phyloP scores from a whole-genome alignment of 2,797 vertebrate genomes.

The Enteromius thamalakanensis region DNA sequence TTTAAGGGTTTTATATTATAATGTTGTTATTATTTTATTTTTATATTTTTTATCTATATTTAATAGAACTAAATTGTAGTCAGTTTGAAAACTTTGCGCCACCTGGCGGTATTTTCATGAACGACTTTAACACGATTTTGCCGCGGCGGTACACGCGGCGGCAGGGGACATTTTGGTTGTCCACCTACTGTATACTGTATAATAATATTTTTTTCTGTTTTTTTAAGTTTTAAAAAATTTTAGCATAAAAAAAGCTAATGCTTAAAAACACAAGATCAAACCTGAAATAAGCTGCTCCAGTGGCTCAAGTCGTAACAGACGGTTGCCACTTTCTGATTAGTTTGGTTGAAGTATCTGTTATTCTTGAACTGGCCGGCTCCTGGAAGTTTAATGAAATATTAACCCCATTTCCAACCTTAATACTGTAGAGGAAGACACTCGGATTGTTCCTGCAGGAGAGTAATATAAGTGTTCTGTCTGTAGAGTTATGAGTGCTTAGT shows the following conservation, averaged over 20 bases:
- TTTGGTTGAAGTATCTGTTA: conserved; percentile 9
- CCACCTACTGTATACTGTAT: not conserved
- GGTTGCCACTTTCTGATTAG: not conserved
- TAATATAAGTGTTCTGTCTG: conserved; percentile 28
- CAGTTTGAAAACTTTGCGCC: too few relatives aligned
- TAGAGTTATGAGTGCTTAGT: not conserved
- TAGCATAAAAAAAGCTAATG: not conserved
- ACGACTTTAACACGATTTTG: too few relatives aligned
- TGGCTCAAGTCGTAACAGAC: not conserved
- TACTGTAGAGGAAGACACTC: not conserved
- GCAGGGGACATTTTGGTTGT: too few relatives aligned
- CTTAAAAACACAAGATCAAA: too few relatives aligned
- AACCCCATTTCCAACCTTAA: conserved; percentile 12
- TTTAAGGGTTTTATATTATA: too few relatives aligned
- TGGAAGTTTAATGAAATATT: not conserved
- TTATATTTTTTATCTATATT: too few relatives aligned
- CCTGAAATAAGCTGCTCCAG: not conserved
- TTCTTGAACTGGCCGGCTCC: not conserved
- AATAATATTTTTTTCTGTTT: not conserved
- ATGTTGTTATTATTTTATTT: too few relatives aligned
- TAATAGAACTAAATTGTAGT: too few relatives aligned
- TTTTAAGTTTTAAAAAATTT: not conserved
- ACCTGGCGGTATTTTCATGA: too few relatives aligned
- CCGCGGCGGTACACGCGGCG: too few relatives aligned
- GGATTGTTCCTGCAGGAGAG: not conserved